Conservation (phyloP, 2,797 vertebrate genomes). For the Eutrigla gurnardus region DNA sequence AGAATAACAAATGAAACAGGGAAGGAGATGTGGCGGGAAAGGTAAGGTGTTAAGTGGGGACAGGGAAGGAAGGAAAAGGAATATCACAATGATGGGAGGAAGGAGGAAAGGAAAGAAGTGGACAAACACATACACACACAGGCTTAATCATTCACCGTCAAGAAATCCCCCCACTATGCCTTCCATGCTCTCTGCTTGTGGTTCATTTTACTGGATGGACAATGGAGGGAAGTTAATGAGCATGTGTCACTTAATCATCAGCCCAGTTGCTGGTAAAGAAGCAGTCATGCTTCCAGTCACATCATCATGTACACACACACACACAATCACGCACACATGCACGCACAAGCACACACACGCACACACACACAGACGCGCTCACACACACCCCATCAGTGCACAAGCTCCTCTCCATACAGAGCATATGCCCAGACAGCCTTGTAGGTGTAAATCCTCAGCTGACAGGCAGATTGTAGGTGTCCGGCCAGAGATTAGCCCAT, state of each 20-base stretch:
- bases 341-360: slow-evolving; percentile 18
- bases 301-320: slow-evolving; percentile 7
- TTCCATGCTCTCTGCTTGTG: slow-evolving; percentile 35
- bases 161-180: slow-evolving; percentile 32
- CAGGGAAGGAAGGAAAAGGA: neutral
- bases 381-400: neutral
- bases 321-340: neutral
- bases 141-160: slow-evolving; percentile 49
- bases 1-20: neutral
- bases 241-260: slow-evolving; percentile 68
- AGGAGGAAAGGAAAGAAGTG: slow-evolving; percentile 7
- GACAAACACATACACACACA: slow-evolving; percentile 29
- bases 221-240: slow-evolving; percentile 65
- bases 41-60: neutral
- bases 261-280: slow-evolving; percentile 70
- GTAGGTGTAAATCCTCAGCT: slow-evolving; percentile 70
- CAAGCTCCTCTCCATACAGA: slow-evolving; percentile 15
- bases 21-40: neutral
- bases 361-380: slow-evolving; percentile 19
- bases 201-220: slow-evolving; percentile 58
- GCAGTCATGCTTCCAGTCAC: slow-evolving; percentile 62
- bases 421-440: slow-evolving; percentile 62
- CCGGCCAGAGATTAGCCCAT: slow-evolving; percentile 67
- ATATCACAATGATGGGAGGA: neutral
- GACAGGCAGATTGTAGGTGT: slow-evolving; percentile 69